Conservation (phyloP, 2,113 vertebrate species). For the Perccottus glenii region DNA sequence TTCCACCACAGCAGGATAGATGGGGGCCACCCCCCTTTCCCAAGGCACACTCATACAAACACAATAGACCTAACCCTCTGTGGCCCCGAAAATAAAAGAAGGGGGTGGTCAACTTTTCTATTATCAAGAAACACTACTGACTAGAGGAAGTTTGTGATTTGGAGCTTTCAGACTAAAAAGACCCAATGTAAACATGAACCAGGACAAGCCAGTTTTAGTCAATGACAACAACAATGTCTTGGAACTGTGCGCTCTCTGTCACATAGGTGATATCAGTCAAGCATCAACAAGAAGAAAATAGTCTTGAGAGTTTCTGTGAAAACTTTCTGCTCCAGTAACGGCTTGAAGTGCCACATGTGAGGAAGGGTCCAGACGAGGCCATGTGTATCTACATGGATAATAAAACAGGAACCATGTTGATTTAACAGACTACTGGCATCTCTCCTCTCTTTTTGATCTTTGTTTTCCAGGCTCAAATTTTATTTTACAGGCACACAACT, state of each 20-base stretch:
- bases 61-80: slow-evolving; percentile 66
- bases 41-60: slow-evolving; percentile 58
- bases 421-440: slow-evolving; percentile 72
- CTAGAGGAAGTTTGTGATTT: slow-evolving; percentile 30
- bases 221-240: slow-evolving; percentile 15
- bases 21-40: slow-evolving; percentile 61
- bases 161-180: slow-evolving; percentile 23
- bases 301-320: background rate
- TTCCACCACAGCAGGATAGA: slow-evolving; percentile 77
- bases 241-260: slow-evolving; percentile 18
- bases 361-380: slow-evolving; percentile 24
- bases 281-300: slow-evolving; percentile 1
- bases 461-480: slow-evolving; percentile 24
- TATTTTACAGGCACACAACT: slow-evolving; percentile 45
- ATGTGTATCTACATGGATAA: slow-evolving; percentile 54
- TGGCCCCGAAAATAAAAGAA: slow-evolving; percentile 60
- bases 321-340: slow-evolving; percentile 9
- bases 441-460: slow-evolving; percentile 65
- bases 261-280: slow-evolving; percentile 40
- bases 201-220: background rate
- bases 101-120: slow-evolving; percentile 41
- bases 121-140: slow-evolving; percentile 39
- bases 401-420: slow-evolving; percentile 71
- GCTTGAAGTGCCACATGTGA: background rate
- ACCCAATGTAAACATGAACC: slow-evolving; percentile 18